phyloP scores from a whole-genome alignment of 2,113 vertebrate species.

The Atlantisia rogersi region DNA sequence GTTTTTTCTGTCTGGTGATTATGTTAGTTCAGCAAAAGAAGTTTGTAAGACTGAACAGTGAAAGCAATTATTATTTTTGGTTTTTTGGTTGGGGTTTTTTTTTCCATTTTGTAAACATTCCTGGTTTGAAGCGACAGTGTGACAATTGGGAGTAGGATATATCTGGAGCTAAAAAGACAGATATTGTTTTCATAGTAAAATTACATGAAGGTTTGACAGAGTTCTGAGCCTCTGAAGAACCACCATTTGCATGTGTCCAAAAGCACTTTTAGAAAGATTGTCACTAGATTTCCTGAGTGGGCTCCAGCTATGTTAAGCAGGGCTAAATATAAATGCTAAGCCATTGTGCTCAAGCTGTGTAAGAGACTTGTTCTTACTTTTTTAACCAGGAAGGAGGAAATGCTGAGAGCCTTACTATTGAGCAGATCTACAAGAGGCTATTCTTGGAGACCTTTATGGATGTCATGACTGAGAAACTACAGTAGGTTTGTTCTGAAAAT shows the following conservation, averaged over 20 bases:
- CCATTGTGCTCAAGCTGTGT: background rate
- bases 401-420: background rate
- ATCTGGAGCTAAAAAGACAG: background rate
- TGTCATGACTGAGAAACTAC: background rate
- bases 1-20: background rate
- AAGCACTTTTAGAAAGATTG: background rate
- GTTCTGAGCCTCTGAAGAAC: background rate
- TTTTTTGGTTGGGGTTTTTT: too few relatives aligned
- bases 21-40: background rate
- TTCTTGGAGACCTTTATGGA: background rate
- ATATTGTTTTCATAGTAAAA: background rate
- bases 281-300: background rate
- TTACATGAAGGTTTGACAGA: background rate
- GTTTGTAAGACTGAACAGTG: background rate
- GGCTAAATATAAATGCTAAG: background rate
- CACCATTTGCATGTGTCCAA: background rate
- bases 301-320: background rate
- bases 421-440: background rate
- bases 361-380: background rate
- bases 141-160: background rate
- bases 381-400: background rate
- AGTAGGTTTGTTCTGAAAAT: background rate
- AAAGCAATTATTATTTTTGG: background rate
- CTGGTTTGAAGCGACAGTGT: background rate
- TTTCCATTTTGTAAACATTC: background rate